Base-by-base conservation (phyloP, 2,888 invertebrate species). In the Athalia cordata region DNA sequence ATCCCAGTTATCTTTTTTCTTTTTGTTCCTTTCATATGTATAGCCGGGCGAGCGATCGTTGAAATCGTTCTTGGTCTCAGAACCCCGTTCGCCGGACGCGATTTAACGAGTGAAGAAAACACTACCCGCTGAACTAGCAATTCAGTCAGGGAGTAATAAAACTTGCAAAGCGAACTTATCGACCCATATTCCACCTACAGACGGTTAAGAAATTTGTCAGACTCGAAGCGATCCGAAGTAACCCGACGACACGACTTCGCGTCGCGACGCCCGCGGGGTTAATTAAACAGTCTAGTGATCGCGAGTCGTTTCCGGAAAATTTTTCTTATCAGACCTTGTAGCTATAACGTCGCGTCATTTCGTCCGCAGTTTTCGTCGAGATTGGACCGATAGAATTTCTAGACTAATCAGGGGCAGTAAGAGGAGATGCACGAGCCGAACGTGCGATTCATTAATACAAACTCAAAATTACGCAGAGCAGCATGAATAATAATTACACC, bases 101-200 rank as follows among this genome's bases (percentile, higher is more conserved):
- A 49, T 66, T 49, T 47, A 66, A 66, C 49, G 66, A 66, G 66
- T 49, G 49, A 11, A 13, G 49, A 66, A 66, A 66, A 64, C 13
- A 8, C 66, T 49, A 62, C 13, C 29, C 49, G 8, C 66, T 29
- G 29, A 66, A 49, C 66, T 49, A 66, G 66, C 11, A 66, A 66
- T 49, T 66, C 4, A 68, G 52, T 68, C 52, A 52, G 29, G 52
- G 6, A 52, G 29, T 68, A 55, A 68, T 43, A 55, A 55, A 43
- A 52, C 55, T 68, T 55, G 68, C 55, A 55, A 29, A 52, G 29
- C 52, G 50, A 68, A 43, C 11, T 13, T 55, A 68, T 68, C 68
- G 68, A 68, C 29, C 68, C 52, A 52, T 52, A 66, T 49, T 11
- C 13, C 29, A 29, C 29, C 29, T 59, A 49, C n/a, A 45, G 15